Evolutionary conservation across 92 coral and sea anemone genomes (phyloP).

Genomic region (Bergia sp.): DNA sequence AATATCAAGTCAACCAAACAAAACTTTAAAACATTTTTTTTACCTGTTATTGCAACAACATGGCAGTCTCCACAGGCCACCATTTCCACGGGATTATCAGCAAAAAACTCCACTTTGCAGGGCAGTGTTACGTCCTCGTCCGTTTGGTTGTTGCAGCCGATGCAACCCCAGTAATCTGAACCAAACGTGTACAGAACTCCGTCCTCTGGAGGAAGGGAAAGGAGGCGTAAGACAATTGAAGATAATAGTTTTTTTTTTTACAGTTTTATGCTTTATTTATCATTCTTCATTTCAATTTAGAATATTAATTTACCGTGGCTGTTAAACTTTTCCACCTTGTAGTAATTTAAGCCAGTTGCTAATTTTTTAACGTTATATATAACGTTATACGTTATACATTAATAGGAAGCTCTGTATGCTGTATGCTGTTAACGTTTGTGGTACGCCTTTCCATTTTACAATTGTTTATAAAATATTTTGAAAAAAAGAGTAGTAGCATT

Average conservation of each 20-base stretch:
- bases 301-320: no score
- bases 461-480: no score
- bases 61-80: conserved; percentile 96
- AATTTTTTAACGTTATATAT: no score
- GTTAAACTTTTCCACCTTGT: no score
- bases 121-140: conserved; percentile 89
- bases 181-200: conserved; percentile 89
- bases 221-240: not conserved
- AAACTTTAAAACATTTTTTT: not conserved
- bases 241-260: not conserved
- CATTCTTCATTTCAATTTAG: no score
- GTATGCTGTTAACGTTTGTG: no score
- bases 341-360: no score
- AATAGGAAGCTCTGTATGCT: no score
- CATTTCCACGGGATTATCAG: conserved; percentile 77
- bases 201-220: conserved; percentile 64
- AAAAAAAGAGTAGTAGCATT: no score
- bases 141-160: conserved; percentile 84
- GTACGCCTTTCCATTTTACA: no score
- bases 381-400: no score
- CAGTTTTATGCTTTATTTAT: no score
- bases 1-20: not conserved
- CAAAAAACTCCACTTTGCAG: conserved; percentile 77
- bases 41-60: conserved; percentile 84
- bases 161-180: conserved; percentile 97